Percentiles rank a stretch among this genome's conserved stretches.
Conservation (phyloP, 1,140 invertebrate genomes). For the Pseudomyrmex sp. region DNA sequence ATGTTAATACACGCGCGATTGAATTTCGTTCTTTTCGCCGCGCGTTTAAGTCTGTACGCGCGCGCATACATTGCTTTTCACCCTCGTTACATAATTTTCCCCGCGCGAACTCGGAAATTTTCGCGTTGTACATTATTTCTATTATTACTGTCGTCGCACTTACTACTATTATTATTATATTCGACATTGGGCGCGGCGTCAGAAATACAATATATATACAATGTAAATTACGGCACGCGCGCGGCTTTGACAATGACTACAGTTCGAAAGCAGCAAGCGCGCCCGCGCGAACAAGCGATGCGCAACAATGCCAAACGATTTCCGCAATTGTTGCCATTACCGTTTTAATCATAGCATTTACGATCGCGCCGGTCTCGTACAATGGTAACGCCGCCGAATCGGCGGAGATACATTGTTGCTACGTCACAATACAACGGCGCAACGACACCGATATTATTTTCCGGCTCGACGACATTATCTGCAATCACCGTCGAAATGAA, state of each 20-base stretch:
- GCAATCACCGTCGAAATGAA: constrained; percentile 65
- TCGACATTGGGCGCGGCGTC: constrained; percentile 35
- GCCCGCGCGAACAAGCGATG: constrained; percentile 44
- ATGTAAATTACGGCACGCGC: constrained; percentile 58
- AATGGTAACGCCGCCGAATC: constrained; percentile 59
- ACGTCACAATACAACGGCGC: constrained; percentile 59
- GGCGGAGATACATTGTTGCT: constrained; percentile 62
- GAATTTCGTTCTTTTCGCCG: too few species aligned
- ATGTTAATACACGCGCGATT: neutral
- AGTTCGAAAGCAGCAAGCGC: neutral
- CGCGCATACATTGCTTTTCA: too few species aligned
- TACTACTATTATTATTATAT: constrained; percentile 50
- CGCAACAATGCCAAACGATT: constrained; percentile 68
- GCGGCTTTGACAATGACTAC: constrained; percentile 53
- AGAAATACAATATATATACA: constrained; percentile 37
- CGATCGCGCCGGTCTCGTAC: constrained; percentile 43
- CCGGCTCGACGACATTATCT: constrained; percentile 64
- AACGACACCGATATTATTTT: constrained; percentile 68
- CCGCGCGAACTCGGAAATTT: too few species aligned
- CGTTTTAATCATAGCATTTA: constrained; percentile 72
- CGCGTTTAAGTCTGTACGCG: too few species aligned
- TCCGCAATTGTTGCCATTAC: constrained; percentile 70
- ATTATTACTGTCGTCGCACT: constrained; percentile 22
- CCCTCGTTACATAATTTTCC: too few species aligned
- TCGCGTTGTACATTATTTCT: constrained; percentile 36